Base-by-base conservation (phyloP, 2,113 vertebrate species). In the Buteo buteo region DNA sequence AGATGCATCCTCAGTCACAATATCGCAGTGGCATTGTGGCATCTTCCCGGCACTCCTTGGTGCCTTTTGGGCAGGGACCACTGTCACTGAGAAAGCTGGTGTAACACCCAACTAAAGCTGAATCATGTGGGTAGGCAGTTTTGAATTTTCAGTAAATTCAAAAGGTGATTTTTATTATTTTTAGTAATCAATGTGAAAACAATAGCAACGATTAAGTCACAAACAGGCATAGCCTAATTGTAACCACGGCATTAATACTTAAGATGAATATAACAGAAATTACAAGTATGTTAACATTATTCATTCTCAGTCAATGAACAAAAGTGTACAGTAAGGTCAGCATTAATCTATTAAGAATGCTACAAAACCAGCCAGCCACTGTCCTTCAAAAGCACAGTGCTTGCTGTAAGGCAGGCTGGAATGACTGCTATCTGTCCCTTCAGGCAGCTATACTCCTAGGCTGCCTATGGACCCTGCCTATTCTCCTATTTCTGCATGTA, bases 261-360 rank as follows among this genome's bases (percentile, higher is more conserved):
- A 55, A 95, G n/a, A 66, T 1, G 1, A 86, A 64, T 67, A 49
- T 13, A 90, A 91, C 36, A 97, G 90, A 85, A 95, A 82, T 88
- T 16, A 89, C 81, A 83, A 45, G 50, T 79, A 73, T 77, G 65
- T 86, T 94, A 95, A 94, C 52, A 42, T 88, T 44, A 82, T 79
- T 91, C 36, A 36, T 86, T 92, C 90, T 96, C 93, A 52, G 87
- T 88, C 86, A 54, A 82, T 77, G 55, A 93, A 92, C 54, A 66
- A 7, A 90, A 67, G 38, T 96, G 81, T 96, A 86, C 82, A 94
- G 67, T 95, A 91, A 95, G 80, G 92, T 95, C 94, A 96, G 90
- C 95, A 95, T 95, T 36, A 90, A 89, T 95, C 77, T 83, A 26
- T 82, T 69, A 61, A 44, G 59, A 82, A 83, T 94, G 91, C 86